Percentiles rank a stretch among this genome's conserved stretches.
Conservation (phyloP, 2,797 vertebrate genomes). For the Pipistrellus nathusii region DNA sequence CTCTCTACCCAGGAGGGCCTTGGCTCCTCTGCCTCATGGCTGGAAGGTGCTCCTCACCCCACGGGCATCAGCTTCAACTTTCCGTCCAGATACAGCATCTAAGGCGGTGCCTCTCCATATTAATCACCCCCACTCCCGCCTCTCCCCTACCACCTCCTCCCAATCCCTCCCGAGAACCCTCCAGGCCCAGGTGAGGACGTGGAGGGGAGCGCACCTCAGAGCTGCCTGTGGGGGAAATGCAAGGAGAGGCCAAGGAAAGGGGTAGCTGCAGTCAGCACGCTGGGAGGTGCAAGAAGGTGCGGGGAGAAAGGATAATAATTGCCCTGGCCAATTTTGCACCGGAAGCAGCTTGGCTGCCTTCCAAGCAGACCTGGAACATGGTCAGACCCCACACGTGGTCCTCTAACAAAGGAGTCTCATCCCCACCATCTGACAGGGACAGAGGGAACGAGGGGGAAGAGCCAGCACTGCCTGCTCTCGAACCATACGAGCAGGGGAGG, state of each 20-base stretch:
- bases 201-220: neutral
- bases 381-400: neutral
- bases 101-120: accelerated
- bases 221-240: accelerated
- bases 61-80: neutral
- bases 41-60: neutral
- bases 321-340: too few relatives aligned
- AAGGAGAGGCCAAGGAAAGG: neutral
- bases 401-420: neutral
- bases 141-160: too few relatives aligned
- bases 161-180: neutral
- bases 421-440: neutral
- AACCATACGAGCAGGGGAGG: neutral
- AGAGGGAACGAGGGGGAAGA: neutral
- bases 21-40: neutral
- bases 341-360: neutral
- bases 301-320: neutral
- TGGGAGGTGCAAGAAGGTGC: neutral
- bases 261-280: neutral
- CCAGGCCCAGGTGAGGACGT: neutral
- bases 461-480: neutral
- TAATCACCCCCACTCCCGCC: too few relatives aligned
- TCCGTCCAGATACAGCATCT: neutral
- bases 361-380: neutral
- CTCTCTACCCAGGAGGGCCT: neutral